Evolutionary conservation across 2,113 vertebrate genomes (phyloP).

Genomic region (Chionodraco myersi): DNA sequence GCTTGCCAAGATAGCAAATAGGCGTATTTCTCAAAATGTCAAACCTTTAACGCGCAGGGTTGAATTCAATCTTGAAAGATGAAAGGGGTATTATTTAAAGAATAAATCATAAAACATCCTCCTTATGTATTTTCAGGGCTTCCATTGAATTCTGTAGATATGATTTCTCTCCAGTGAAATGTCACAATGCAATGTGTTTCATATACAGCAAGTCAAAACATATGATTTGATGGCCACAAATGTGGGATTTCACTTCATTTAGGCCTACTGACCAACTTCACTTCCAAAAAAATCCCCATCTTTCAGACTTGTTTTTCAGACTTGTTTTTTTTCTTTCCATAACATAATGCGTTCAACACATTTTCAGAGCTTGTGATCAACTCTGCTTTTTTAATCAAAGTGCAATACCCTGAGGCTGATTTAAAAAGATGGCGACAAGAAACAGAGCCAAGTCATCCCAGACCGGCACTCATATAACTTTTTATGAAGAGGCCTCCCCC

Average conservation of each 20-base stretch:
- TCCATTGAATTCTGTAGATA: background rate
- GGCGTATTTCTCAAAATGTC: background rate
- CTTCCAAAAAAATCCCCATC: slow-evolving; percentile 11
- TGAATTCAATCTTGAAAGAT: background rate
- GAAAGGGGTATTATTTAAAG: background rate
- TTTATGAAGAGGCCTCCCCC: slow-evolving; percentile 69
- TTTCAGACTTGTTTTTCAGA: background rate
- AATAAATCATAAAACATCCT: background rate
- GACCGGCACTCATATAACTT: slow-evolving; percentile 60
- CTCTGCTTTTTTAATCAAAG: slow-evolving; percentile 77
- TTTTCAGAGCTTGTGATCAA: slow-evolving; percentile 62
- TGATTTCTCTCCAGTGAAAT: slow-evolving; percentile 24
- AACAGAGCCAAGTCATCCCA: slow-evolving; percentile 53
- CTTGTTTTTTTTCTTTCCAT: slow-evolving; percentile 35
- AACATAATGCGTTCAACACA: slow-evolving; percentile 63
- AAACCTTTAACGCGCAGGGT: background rate
- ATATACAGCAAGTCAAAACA: slow-evolving; percentile 20
- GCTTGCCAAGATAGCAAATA: background rate
- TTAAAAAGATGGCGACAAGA: slow-evolving; percentile 65
- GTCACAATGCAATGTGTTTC: slow-evolving; percentile 37
- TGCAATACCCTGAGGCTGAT: slow-evolving; percentile 57
- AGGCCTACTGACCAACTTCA: slow-evolving; percentile 11
- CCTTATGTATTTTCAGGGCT: background rate
- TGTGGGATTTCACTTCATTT: slow-evolving; percentile 45
- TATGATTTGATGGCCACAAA: slow-evolving; percentile 23